Evolutionary conservation across 1,140 invertebrate genomes (phyloP).

Genomic region (Hetaerina americana): DNA sequence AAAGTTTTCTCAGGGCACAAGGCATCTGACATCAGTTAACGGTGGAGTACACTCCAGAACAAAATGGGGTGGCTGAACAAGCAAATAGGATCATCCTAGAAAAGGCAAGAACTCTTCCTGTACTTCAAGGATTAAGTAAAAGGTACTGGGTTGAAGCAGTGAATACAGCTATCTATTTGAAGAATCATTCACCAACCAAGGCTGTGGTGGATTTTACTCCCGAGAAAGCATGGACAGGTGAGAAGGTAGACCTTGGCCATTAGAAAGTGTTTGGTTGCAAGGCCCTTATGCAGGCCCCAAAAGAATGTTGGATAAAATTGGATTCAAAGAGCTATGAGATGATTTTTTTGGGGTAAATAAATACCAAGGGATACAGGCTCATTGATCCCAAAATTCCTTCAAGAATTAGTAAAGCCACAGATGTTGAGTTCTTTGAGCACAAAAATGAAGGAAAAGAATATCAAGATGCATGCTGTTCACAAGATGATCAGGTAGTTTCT

Average conservation of each 20-base stretch:
- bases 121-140: neutral
- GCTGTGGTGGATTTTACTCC: slow-evolving; percentile 15
- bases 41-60: slow-evolving; percentile 26
- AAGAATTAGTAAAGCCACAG: no score
- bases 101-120: neutral
- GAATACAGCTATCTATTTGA: neutral
- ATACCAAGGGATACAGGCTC: no score
- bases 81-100: slow-evolving; percentile 15
- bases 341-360: no score
- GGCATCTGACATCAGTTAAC: slow-evolving; percentile 26
- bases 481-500: no score
- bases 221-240: slow-evolving; percentile 21
- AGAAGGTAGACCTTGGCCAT: slow-evolving; percentile 21
- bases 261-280: slow-evolving; percentile 28
- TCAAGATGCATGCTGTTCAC: no score
- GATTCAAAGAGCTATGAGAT: slow-evolving; percentile 20
- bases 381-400: no score
- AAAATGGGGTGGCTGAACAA: slow-evolving; percentile 28
- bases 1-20: no score
- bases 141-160: slow-evolving; percentile 4
- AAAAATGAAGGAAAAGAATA: no score
- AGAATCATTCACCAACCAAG: slow-evolving; percentile 17
- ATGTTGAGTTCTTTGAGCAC: no score
- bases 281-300: slow-evolving; percentile 25
- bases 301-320: slow-evolving; percentile 21